Conservation (phyloP, 1,140 invertebrate species). For the Caerostris extrusa region DNA sequence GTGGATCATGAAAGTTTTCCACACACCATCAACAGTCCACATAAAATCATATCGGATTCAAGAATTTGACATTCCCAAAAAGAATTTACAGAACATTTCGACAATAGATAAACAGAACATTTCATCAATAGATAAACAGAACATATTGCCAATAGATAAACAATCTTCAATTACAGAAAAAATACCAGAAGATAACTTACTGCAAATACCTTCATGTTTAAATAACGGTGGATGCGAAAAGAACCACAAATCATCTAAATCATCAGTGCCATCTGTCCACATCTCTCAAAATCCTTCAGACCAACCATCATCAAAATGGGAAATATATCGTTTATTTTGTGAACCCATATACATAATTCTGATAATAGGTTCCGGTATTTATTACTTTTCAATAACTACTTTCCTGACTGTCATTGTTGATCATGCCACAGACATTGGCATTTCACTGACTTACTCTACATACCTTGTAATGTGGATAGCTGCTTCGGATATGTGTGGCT, state of each 20-base stretch:
- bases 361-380: neutral
- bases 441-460: neutral
- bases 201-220: neutral
- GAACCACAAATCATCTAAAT: neutral
- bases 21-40: neutral
- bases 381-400: conserved; percentile 2
- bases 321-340: neutral
- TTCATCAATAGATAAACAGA: too few relatives aligned
- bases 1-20: neutral
- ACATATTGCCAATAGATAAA: too few relatives aligned
- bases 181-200: neutral
- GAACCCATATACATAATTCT: neutral
- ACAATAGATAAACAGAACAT: too few relatives aligned
- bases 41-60: neutral
- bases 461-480: conserved; percentile 40
- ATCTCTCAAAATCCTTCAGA: neutral
- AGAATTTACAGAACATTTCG: neutral
- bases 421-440: conserved; percentile 24
- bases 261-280: neutral
- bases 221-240: neutral
- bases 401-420: conserved; percentile 36
- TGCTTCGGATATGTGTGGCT: neutral
- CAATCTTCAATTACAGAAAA: neutral
- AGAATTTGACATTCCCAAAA: neutral
- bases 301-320: neutral